phyloP scores from a whole-genome alignment of 2,797 vertebrate species.

The Sebastes trivittatus region DNA sequence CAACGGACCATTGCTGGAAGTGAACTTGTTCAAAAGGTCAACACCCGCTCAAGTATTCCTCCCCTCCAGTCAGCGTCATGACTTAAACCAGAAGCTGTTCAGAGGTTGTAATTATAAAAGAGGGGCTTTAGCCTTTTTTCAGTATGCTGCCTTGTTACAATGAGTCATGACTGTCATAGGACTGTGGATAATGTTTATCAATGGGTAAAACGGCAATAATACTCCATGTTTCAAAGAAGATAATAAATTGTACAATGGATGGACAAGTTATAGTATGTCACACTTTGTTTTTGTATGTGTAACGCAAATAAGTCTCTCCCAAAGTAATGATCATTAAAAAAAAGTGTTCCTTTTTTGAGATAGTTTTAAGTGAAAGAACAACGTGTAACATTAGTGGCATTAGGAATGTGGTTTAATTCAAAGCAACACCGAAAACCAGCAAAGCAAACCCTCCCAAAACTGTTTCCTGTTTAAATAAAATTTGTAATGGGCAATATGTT shows the following conservation, averaged over 20 bases:
- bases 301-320: neutral
- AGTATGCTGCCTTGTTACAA: conserved; percentile 49
- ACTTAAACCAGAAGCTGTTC: neutral
- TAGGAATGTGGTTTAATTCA: neutral
- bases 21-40: conserved; percentile 23
- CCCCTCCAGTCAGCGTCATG: neutral
- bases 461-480: neutral
- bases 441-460: neutral
- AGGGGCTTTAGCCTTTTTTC: conserved; percentile 22
- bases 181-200: conserved; percentile 28
- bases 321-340: neutral
- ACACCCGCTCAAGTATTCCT: conserved; percentile 3
- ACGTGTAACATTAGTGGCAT: neutral
- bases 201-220: conserved; percentile 47
- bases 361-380: neutral
- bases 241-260: conserved; percentile 56
- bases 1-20: neutral
- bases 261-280: neutral
- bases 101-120: conserved; percentile 1
- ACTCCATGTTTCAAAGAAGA: conserved; percentile 35
- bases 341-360: neutral
- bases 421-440: neutral
- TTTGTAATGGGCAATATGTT: neutral
- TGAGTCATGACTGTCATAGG: conserved; percentile 32
- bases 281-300: neutral